phyloP scores from a whole-genome alignment of 2,113 vertebrate species.

The Pangasianodon gigas region DNA sequence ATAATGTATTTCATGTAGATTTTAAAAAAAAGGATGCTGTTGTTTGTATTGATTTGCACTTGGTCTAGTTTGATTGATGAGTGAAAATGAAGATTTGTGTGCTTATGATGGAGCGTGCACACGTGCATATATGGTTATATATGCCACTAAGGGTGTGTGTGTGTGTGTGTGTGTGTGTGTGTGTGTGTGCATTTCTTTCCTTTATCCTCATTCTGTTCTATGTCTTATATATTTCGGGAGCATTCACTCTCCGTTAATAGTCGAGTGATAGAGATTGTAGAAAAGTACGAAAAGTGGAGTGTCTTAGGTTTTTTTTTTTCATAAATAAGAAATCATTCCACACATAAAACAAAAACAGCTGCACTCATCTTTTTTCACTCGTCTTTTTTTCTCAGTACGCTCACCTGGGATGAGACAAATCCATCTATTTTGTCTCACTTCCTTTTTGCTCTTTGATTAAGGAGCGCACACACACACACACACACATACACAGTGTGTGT shows the following conservation, averaged over 20 bases:
- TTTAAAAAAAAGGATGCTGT: conserved; percentile 45
- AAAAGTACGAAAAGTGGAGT: not conserved
- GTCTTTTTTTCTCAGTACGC: not conserved
- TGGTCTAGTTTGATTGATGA: conserved; percentile 48
- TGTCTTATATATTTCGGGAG: conserved; percentile 20
- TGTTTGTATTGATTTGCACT: conserved; percentile 69
- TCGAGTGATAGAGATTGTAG: not conserved
- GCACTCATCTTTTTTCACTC: not conserved
- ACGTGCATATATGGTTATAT: not conserved
- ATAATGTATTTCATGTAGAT: conserved; percentile 58
- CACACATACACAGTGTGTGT: not conserved
- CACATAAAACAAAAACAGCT: not conserved
- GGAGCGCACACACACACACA: not conserved
- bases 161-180: conserved; percentile 27
- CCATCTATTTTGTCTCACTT: not conserved
- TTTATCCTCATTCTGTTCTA: conserved; percentile 10
- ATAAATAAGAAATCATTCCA: not conserved
- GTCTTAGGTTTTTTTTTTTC: not conserved
- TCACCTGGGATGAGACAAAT: not conserved
- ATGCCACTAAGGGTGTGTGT: conserved; percentile 23
- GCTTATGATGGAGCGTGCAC: not conserved
- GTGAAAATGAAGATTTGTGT: not conserved
- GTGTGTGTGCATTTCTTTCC: conserved; percentile 12
- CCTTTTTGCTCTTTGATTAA: not conserved
- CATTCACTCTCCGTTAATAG: not conserved